Conservation (phyloP, 92 coral and sea anemone species). For the Paramuricea clavata region DNA sequence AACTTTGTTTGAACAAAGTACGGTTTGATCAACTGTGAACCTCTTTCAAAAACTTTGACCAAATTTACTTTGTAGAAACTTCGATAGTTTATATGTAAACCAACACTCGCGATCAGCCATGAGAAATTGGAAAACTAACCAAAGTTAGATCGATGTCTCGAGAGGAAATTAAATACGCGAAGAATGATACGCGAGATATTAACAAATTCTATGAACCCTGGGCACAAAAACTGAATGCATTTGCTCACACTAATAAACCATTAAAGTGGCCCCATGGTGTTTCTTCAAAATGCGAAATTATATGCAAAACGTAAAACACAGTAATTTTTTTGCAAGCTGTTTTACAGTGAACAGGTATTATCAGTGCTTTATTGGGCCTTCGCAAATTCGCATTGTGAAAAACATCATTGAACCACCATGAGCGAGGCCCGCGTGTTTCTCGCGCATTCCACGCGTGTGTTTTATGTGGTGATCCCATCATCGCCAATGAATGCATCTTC, state of each 20-base stretch:
- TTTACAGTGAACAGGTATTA: too few species aligned
- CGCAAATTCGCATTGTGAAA: not conserved
- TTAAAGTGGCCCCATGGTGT: not conserved
- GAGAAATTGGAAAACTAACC: too few species aligned
- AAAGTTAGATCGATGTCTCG: not conserved
- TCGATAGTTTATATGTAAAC: too few species aligned
- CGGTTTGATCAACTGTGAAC: too few species aligned
- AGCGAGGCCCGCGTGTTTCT: slow-evolving; percentile 6
- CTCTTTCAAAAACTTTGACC: too few species aligned
- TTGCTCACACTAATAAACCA: not conserved
- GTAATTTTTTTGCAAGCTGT: too few species aligned
- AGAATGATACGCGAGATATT: not conserved
- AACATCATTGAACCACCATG: not conserved
- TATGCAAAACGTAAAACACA: too few species aligned
- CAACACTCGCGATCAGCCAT: not conserved
- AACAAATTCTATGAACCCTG: not conserved
- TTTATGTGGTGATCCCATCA: slow-evolving; percentile 10
- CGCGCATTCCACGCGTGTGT: not conserved
- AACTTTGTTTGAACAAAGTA: too few species aligned
- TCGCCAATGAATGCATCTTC: slow-evolving; percentile 1
- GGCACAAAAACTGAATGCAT: not conserved
- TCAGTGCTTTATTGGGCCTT: too few species aligned
- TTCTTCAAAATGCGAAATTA: not conserved
- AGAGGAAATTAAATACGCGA: not conserved
- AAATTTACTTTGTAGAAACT: too few species aligned